Conservation (phyloP, 2,113 vertebrate species). For the Alces alces region DNA sequence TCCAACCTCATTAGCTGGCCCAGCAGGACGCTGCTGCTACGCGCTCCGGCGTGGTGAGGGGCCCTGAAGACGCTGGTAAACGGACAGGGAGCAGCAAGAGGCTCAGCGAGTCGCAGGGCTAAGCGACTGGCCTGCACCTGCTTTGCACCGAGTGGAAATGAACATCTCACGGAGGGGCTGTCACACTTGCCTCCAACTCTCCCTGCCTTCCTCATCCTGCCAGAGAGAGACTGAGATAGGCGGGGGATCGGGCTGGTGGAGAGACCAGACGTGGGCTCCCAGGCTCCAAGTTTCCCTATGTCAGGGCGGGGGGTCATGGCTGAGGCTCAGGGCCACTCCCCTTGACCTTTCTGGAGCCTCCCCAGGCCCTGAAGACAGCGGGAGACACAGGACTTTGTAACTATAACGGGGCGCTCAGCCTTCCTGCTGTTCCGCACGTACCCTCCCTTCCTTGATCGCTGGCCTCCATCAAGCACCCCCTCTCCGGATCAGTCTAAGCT, state of each 20-base stretch:
- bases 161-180: conserved; percentile 53
- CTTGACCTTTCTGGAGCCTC: no score
- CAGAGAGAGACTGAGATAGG: background rate
- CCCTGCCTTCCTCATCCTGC: background rate
- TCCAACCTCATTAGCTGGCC: conserved; percentile 86
- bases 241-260: background rate
- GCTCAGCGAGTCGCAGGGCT: conserved; percentile 31
- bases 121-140: conserved; percentile 69
- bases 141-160: conserved; percentile 67
- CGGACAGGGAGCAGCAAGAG: conserved; percentile 61
- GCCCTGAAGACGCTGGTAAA: conserved; percentile 72
- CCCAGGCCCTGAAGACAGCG: background rate
- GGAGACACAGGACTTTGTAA: background rate
- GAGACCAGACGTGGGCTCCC: background rate
- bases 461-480: no score
- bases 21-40: conserved; percentile 71
- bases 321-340: background rate
- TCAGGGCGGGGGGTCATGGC: background rate
- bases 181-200: background rate
- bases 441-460: fast-evolving
- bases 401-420: fast-evolving
- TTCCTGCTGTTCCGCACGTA: background rate
- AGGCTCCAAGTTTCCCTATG: background rate
- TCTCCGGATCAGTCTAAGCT: background rate
- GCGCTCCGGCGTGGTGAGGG: conserved; percentile 65